Evolutionary conservation across 2,888 invertebrate species (phyloP), one percentile per base, ranked within the genome.

Genomic region (Drosophila neonasuta): DNA sequence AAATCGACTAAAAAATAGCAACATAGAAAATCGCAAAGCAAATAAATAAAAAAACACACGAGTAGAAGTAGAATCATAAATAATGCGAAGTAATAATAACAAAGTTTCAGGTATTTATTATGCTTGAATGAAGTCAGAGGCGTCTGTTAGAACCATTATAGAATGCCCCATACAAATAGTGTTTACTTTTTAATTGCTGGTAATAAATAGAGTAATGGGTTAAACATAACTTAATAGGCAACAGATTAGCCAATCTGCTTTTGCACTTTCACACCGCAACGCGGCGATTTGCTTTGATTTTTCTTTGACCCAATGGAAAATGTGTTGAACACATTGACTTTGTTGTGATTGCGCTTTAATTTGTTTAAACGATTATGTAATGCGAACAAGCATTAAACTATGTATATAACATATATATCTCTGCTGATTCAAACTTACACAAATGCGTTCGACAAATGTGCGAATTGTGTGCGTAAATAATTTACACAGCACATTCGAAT

Each of bases 381-480:
- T 45, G 41, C 51, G 34, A 50, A 66, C 58, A 50, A 61, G 74
- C 56, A 58, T 41, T 44, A 68, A 30, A 42, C 9, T 36, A 56
- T 49, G 69, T 50, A 55, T 20, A 39, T 39, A 13, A 32, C 10
- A 32, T 32, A 36, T n/a, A n/a, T n/a, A n/a, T 11, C n/a, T 36
- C 13, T 39, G 15, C 39, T 41, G 15, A 41, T 41, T 41, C 39
- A 41, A 13, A 48, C n/a, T 41, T 9, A 49, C 49, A 57, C 11
- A 36, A 29, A 30, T 30, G 30, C 56, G 17, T 15, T 17, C 34
- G 63, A 52, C 52, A 41, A 79, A 79, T 71, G 71, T 73, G 78
- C 74, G 68, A 75, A 69, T 75, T 87, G 71, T 75, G 64, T 84
- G 82, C 74, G 54, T 73, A 60, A 70, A 67, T 64, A 83, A 76